A percentile compares a stretch with the other conserved stretches of the same genome.
Conservation (phyloP, 2,888 invertebrate genomes). For the Julus scandinavius region DNA sequence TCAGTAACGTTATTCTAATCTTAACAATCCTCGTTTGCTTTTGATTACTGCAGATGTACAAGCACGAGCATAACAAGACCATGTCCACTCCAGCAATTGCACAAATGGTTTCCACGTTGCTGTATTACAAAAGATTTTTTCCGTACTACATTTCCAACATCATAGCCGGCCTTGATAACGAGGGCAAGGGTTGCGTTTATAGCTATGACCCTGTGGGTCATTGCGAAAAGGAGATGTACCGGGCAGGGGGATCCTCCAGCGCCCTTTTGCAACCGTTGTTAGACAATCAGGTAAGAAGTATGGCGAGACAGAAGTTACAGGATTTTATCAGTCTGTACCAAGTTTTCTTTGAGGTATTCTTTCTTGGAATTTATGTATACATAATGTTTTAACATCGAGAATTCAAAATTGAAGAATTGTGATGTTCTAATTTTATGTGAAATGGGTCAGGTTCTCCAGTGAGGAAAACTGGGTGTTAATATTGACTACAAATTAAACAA, state of each 20-base stretch:
- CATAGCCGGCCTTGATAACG: constrained; percentile 89
- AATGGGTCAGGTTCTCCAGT: no score
- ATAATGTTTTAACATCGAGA: no score
- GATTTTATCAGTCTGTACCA: no score
- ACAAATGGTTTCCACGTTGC: constrained; percentile 94
- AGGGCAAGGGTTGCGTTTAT: constrained; percentile 93
- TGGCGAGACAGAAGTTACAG: no score
- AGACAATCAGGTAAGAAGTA: constrained; percentile 83
- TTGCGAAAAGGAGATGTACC: constrained; percentile 83
- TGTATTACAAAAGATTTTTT: constrained; percentile 97
- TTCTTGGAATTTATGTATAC: no score
- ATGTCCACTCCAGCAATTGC: constrained; percentile 94
- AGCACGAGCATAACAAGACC: constrained; percentile 90
- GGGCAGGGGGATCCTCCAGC: constrained; percentile 88
- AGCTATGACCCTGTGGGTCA: constrained; percentile 98
- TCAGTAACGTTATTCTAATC: background rate
- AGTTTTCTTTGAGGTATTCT: no score
- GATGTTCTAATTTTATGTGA: no score
- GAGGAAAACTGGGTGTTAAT: background rate
- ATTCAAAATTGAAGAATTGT: no score
- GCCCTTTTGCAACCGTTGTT: constrained; percentile 88
- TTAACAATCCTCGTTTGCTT: constrained; percentile 52
- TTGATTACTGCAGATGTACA: constrained; percentile 77
- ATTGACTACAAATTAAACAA: no score
- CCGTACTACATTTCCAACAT: constrained; percentile 97